Conservation (phyloP, 2,797 vertebrate species). For the Iguana delicatissima region DNA sequence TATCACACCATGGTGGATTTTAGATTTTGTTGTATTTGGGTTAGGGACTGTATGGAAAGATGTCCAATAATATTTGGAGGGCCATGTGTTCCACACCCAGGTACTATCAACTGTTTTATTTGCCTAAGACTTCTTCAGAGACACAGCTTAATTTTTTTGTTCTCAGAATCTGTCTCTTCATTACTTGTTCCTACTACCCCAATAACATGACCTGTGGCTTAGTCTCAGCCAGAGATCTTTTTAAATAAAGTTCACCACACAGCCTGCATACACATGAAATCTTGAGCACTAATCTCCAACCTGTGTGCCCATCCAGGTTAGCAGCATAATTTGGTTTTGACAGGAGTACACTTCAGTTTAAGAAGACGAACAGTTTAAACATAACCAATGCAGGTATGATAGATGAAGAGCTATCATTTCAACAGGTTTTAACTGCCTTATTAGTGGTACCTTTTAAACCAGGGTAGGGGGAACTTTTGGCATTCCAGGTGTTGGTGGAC, state of each 20-base stretch:
- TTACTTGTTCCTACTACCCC: not conserved
- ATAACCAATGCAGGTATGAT: not conserved
- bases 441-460: not conserved
- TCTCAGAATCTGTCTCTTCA: not conserved
- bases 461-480: not conserved
- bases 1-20: too few species aligned
- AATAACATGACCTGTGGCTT: not conserved
- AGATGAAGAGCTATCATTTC: not conserved
- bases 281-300: not conserved
- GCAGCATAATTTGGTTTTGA: not conserved
- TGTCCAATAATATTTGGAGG: not conserved
- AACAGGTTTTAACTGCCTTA: not conserved
- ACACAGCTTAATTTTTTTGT: not conserved
- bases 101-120: not conserved
- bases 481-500: too few species aligned
- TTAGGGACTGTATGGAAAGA: conserved; percentile 33
- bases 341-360: not conserved
- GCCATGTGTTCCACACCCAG: not conserved
- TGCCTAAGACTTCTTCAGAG: not conserved
- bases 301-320: not conserved
- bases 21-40: too few species aligned
- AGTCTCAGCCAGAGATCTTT: not conserved
- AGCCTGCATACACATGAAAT: not conserved
- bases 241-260: not conserved
- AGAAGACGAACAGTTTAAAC: not conserved